A percentile compares a stretch with the other conserved stretches of the same genome.
Evolutionary conservation across 2,888 invertebrate species (phyloP).

Genomic region (Gryllus longicercus): DNA sequence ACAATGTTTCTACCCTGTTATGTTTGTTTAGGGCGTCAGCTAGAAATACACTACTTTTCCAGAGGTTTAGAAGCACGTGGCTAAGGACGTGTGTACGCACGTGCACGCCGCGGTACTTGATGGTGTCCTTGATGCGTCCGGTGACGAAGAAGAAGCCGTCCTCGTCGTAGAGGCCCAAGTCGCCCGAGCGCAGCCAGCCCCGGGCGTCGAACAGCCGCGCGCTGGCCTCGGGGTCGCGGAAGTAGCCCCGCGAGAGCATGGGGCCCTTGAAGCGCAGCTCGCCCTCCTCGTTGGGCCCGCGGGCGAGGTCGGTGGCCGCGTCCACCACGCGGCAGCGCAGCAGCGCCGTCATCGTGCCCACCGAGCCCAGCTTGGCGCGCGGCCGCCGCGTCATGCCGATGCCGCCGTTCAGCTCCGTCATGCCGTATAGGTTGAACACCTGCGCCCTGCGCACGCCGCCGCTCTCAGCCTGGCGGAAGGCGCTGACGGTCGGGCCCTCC

Average conservation of each 20-base stretch:
- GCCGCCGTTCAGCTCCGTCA: too few species aligned
- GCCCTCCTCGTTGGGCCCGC: slow-evolving; percentile 60
- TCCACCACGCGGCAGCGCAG: not conserved
- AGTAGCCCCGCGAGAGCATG: slow-evolving; percentile 79
- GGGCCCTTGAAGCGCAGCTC: slow-evolving; percentile 83
- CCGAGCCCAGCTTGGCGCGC: too few species aligned
- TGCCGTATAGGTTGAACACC: too few species aligned
- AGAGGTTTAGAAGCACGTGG: too few species aligned
- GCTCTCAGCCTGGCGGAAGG: too few species aligned
- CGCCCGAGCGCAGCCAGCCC: slow-evolving; percentile 77
- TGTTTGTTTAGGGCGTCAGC: too few species aligned
- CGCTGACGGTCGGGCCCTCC: too few species aligned
- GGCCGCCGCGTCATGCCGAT: too few species aligned
- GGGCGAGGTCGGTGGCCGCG: slow-evolving; percentile 36
- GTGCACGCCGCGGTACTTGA: slow-evolving; percentile 82
- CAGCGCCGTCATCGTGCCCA: too few species aligned
- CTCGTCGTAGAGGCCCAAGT: slow-evolving; percentile 76
- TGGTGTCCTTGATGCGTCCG: slow-evolving; percentile 83
- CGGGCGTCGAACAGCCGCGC: slow-evolving; percentile 61
- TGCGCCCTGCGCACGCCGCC: too few species aligned
- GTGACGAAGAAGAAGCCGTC: slow-evolving; percentile 76
- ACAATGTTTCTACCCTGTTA: too few species aligned
- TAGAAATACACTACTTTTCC: too few species aligned
- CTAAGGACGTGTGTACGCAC: slow-evolving; percentile 40
- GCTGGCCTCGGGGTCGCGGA: slow-evolving; percentile 66